Evolutionary conservation across 2,888 invertebrate genomes (phyloP).

Genomic region (Plebejus argus): DNA sequence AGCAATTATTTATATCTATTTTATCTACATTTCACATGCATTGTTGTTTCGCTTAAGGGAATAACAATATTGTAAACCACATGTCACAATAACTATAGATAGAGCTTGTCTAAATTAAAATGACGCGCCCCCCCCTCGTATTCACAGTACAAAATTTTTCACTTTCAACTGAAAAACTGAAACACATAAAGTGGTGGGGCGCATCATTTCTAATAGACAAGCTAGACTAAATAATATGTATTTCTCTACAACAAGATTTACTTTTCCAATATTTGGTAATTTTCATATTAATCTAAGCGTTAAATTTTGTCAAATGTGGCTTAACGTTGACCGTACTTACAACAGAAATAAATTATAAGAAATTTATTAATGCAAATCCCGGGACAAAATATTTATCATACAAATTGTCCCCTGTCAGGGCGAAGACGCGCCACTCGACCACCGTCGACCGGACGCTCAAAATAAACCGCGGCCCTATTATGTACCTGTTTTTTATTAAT

Average conservation of each 20-base stretch:
- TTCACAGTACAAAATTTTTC: too few relatives aligned
- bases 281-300: background rate
- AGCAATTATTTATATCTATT: too few relatives aligned
- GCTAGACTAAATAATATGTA: background rate
- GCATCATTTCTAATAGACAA: too few relatives aligned
- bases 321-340: slow-evolving; percentile 18
- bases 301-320: background rate
- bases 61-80: too few relatives aligned
- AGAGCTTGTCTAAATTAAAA: too few relatives aligned
- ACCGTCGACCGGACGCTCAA: background rate
- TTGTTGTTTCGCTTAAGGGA: too few relatives aligned
- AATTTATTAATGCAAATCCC: slow-evolving; percentile 18
- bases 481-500: background rate
- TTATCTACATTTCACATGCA: too few relatives aligned
- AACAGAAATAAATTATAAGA: slow-evolving; percentile 1
- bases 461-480: background rate
- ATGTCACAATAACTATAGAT: too few relatives aligned
- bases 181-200: too few relatives aligned
- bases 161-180: too few relatives aligned
- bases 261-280: background rate
- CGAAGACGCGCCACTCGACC: slow-evolving; percentile 10
- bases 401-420: slow-evolving; percentile 19
- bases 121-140: too few relatives aligned
- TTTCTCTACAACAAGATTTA: background rate
- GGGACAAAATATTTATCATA: slow-evolving; percentile 16